phyloP scores from a whole-genome alignment of 53 echinoderm and acorn worm species.

The Temnopleurus reevesii region DNA sequence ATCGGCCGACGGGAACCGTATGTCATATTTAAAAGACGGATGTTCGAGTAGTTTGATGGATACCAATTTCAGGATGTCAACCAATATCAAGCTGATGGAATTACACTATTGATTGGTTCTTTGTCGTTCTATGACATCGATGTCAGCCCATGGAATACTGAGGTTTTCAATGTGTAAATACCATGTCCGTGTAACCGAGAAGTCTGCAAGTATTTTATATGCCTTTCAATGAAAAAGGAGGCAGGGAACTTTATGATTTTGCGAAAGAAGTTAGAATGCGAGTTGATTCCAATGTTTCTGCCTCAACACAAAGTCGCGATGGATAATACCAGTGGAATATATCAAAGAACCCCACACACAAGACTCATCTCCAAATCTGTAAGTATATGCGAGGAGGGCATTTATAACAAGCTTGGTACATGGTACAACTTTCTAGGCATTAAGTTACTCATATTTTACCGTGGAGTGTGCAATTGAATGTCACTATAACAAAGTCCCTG shows the following conservation, averaged over 20 bases:
- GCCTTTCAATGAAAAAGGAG: neutral
- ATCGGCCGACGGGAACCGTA: neutral
- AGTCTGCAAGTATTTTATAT: neutral
- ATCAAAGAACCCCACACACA: neutral
- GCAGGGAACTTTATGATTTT: neutral
- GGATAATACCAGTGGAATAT: constrained; percentile 28
- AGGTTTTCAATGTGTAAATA: neutral
- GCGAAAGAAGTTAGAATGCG: neutral
- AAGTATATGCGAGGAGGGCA: too few relatives aligned
- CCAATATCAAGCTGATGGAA: neutral
- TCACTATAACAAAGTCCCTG: too few relatives aligned
- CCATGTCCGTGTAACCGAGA: neutral
- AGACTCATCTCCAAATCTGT: constrained; percentile 23
- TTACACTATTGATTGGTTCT: constrained; percentile 41
- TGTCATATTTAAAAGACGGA: neutral
- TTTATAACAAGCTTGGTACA: too few relatives aligned
- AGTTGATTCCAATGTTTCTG: neutral
- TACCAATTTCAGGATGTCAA: neutral
- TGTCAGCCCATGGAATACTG: neutral
- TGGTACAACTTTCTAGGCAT: too few relatives aligned
- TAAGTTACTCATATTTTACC: too few relatives aligned
- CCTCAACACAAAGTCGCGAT: constrained; percentile 1
- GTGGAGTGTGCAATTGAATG: too few relatives aligned
- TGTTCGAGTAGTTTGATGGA: neutral
- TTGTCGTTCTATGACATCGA: neutral